Evolutionary conservation across 2,888 invertebrate genomes (phyloP).

Genomic region (Polydrusus tereticollis): DNA sequence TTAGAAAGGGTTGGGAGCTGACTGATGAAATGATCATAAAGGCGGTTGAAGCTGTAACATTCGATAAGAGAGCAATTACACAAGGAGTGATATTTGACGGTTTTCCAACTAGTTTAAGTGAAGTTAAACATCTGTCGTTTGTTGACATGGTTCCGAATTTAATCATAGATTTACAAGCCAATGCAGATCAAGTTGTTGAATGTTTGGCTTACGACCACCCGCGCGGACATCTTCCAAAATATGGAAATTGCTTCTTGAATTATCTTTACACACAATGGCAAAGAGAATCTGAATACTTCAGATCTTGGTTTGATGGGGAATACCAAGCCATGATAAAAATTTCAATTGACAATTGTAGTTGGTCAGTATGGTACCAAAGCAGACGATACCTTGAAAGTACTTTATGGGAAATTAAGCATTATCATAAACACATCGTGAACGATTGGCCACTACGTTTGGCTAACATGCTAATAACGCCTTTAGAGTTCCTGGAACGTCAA

Average conservation of each 20-base stretch:
- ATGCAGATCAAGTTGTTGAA: constrained; percentile 63
- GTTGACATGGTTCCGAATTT: constrained; percentile 72
- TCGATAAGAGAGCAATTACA: constrained; percentile 68
- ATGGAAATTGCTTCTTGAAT: constrained; percentile 63
- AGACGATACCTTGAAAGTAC: constrained; percentile 64
- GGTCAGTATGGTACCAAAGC: constrained; percentile 70
- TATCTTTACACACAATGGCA: constrained; percentile 68
- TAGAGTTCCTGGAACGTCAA: constrained; percentile 69
- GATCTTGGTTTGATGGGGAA: constrained; percentile 70
- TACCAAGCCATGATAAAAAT: constrained; percentile 71
- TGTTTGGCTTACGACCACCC: constrained; percentile 66
- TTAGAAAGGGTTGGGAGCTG: constrained; percentile 67
- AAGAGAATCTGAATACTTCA: constrained; percentile 61
- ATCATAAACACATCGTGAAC: constrained; percentile 67
- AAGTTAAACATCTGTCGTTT: constrained; percentile 68
- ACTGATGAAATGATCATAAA: constrained; percentile 68
- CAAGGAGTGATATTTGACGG: constrained; percentile 76
- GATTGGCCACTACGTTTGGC: constrained; percentile 69
- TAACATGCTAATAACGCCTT: constrained; percentile 72
- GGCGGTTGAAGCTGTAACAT: constrained; percentile 70
- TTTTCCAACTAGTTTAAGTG: constrained; percentile 70
- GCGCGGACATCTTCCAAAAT: constrained; percentile 57
- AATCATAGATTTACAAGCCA: constrained; percentile 69
- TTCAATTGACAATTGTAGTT: constrained; percentile 69
- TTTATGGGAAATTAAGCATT: constrained; percentile 69